Evolutionary conservation across 2,797 vertebrate genomes (phyloP).

Genomic region (Microctenopoma stevenorrisi): DNA sequence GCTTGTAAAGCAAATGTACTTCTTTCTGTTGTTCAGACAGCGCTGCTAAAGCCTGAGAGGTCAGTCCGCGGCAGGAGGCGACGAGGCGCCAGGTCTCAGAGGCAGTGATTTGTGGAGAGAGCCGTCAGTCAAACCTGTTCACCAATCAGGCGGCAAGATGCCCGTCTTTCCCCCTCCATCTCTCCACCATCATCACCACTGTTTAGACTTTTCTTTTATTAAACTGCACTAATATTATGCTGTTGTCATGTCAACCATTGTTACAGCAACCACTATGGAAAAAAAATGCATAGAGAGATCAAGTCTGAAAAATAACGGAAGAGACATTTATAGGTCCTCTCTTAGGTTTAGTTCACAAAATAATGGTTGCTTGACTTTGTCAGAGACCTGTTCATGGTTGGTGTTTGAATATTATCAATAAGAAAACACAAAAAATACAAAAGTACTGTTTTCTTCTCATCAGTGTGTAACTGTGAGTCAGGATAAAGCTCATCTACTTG

Average conservation of each 20-base stretch:
- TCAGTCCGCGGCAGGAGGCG: slow-evolving; percentile 83
- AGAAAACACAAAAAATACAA: slow-evolving; percentile 66
- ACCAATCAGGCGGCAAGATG: slow-evolving; percentile 53
- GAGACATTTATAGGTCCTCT: slow-evolving; percentile 60
- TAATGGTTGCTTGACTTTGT: slow-evolving; percentile 71
- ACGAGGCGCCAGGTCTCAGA: slow-evolving; percentile 82
- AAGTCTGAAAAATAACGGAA: slow-evolving; percentile 55
- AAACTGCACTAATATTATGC: slow-evolving; percentile 77
- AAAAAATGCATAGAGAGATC: slow-evolving; percentile 59
- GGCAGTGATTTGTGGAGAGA: slow-evolving; percentile 73
- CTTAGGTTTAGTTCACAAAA: slow-evolving; percentile 70
- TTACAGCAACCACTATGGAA: slow-evolving; percentile 70
- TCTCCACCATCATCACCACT: slow-evolving; percentile 62
- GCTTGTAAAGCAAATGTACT: slow-evolving; percentile 16
- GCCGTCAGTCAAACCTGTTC: slow-evolving; percentile 55
- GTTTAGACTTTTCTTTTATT: slow-evolving; percentile 56
- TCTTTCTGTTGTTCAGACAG: slow-evolving; percentile 61
- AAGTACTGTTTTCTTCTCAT: slow-evolving; percentile 78
- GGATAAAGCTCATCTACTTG: slow-evolving; percentile 81
- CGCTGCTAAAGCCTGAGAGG: slow-evolving; percentile 80
- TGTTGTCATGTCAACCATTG: slow-evolving; percentile 74
- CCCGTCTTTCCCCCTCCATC: slow-evolving; percentile 35
- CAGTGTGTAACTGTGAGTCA: slow-evolving; percentile 80
- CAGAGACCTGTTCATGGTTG: slow-evolving; percentile 69
- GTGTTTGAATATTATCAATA: slow-evolving; percentile 70